Evolutionary conservation across 2,113 vertebrate species (phyloP), one percentile per base, ranked within the genome.

Genomic region (Cromileptes altivelis): DNA sequence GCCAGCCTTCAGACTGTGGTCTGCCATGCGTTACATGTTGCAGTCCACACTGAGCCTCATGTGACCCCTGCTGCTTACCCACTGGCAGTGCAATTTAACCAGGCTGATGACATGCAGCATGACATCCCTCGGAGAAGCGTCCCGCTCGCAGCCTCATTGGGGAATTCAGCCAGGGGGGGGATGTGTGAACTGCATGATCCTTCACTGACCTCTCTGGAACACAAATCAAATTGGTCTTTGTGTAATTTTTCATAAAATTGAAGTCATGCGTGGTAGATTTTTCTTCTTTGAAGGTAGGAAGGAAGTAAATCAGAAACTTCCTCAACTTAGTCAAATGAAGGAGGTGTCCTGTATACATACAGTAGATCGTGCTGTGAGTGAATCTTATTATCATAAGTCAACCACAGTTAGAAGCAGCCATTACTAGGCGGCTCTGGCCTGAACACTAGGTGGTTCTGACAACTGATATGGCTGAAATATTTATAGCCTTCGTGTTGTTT

Each of bases 41-140:
- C 89, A 85, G 91, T 91, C 81, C 92, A 92, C 87, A 84, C 93
- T 81, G 92, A 89, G 92, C 88, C 94, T 94, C 92, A 95, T 95
- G 93, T 96, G 96, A 96, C 95, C 95, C 95, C 96, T 95, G 92
- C 95, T 95, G 95, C 93, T 95, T 92, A 93, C 89, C 89, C 92
- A 87, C 92, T 88, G 94, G 91, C 93, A 93, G 91, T 95, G 93
- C 95, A 96, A 91, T 95, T 92, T 92, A 92, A 90, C 85, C 90
- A 93, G 93, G 81, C 88, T 93, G 94, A 95, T 95, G 94, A 95
- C 93, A 93, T 91, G 91, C 91, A 85, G 88, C 87, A 85, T 92
- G 90, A 91, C 91, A 92, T 84, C 88, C 89, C 85, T 84, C n/a
- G 23, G 83, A 89, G 87, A 90, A 78, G 87, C 47, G 57, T 81